Base-by-base conservation (phyloP, 1,140 invertebrate species). In the Battus philenor region DNA sequence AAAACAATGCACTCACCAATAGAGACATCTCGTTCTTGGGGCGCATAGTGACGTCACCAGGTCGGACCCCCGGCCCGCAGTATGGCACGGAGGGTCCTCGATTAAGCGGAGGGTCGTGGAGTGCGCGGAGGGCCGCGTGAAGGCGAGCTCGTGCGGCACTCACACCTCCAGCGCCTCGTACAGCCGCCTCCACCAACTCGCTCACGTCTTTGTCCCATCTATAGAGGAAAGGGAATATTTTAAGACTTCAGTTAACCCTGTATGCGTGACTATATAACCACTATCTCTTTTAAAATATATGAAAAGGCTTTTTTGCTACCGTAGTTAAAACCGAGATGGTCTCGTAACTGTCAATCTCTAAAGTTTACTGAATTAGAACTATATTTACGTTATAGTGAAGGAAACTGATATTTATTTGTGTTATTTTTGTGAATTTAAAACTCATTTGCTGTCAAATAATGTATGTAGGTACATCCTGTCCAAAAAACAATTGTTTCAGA, bases 31-130 rank as follows among this genome's bases (percentile, higher is more conserved):
- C 71, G 12, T 56, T 69, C 49, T 84, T 84, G 2, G 80, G 68
- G 66, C 78, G 76, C 80, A 81, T 84, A 20, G 80, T 81, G 57
- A 84, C 77, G 31, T 84, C 80, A n/a, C 80, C 80, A 3, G 79
- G 79, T 2, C 77, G 34, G 2, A 84, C 77, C 1, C 80, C 80
- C 11, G 79, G 79, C 1, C 79, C 79, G 43, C 74, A 75, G 59
- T 80, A 83, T 0, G 76, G 79, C 16, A 80, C 55, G 10, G 72
- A 59, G 4, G 76, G 70, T 0, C 67, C 69, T 0, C 70, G 46
- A 41, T 68, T 66, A 3, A 63, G 69, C 0, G 63, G 51, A 0
- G 54, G 59, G 12, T 68, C 64, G 31, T 75, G 71, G 0, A 81
- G 50, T 2, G 77, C 77, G 2, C 78, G 50, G 1, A 81, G 41